phyloP scores from a whole-genome alignment of 2,888 invertebrate species.

The Lithosia quadra region DNA sequence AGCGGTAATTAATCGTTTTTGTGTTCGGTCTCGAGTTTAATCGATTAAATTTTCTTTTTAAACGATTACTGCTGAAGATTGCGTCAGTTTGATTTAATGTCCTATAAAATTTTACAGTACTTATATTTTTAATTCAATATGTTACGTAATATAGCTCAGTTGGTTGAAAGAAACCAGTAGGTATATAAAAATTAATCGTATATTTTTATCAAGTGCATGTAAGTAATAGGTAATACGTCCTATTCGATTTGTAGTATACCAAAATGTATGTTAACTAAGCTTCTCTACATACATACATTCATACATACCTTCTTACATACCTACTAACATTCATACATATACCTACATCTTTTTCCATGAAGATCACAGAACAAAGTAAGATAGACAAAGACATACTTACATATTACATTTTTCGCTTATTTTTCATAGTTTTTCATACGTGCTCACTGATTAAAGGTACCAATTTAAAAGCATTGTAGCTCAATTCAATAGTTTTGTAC shows the following conservation, averaged over 20 bases:
- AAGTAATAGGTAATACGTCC: no score
- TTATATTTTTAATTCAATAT: background rate
- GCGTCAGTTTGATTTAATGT: constrained; percentile 27
- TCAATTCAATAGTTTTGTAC: background rate
- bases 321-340: no score
- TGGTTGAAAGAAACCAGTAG: background rate
- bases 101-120: constrained; percentile 21
- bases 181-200: background rate
- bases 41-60: constrained; percentile 28
- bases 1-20: constrained; percentile 49
- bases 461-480: background rate
- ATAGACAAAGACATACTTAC: no score
- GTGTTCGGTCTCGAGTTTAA: constrained; percentile 45
- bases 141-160: constrained; percentile 9
- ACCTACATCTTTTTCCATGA: no score
- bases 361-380: no score
- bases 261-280: no score
- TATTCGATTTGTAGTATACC: no score
- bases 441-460: no score
- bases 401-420: no score
- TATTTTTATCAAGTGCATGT: background rate
- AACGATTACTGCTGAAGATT: constrained; percentile 32
- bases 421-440: no score
- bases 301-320: background rate
- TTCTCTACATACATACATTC: background rate